Evolutionary conservation across 2,888 invertebrate genomes (phyloP).

Genomic region (Graphium colonna): DNA sequence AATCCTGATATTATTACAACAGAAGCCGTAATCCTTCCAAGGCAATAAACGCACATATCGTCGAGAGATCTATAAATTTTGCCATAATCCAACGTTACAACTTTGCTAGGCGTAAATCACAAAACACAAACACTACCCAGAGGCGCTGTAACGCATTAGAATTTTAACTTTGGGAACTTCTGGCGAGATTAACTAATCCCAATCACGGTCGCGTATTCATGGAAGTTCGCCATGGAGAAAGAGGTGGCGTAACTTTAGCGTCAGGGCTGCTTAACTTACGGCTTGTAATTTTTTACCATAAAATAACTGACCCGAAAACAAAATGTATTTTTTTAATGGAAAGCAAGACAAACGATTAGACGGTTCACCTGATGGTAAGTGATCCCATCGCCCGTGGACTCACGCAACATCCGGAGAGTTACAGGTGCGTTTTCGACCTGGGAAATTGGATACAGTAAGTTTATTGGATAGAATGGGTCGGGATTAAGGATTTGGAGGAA

Average conservation of each 20-base stretch:
- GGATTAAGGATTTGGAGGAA: no score
- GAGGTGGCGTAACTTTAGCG: constrained; percentile 21
- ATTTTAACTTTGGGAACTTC: constrained; percentile 65
- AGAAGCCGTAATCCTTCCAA: no score
- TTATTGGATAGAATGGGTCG: no score
- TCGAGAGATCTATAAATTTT: constrained; percentile 8
- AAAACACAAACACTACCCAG: constrained; percentile 48
- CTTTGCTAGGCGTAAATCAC: constrained; percentile 28
- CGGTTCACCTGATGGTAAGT: no score
- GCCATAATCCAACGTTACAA: constrained; percentile 16
- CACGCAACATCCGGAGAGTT: no score
- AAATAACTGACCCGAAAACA: no score
- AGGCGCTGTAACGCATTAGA: constrained; percentile 63
- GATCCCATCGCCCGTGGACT: no score
- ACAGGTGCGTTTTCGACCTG: no score
- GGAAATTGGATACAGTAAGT: no score
- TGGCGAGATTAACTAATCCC: constrained; percentile 73
- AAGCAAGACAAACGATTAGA: no score
- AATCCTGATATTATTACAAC: neutral
- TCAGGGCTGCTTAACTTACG: neutral
- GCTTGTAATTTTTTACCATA: no score
- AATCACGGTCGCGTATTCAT: constrained; percentile 70
- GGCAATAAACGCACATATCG: constrained; percentile 2
- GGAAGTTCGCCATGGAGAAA: constrained; percentile 52
- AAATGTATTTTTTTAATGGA: no score